A percentile compares a stretch with the other conserved stretches of the same genome.
These are phyloP conservation scores for Psettodes erumei DNA, from an alignment of 2,113 vertebrate genomes.

Conservation along the genomic window DNA sequence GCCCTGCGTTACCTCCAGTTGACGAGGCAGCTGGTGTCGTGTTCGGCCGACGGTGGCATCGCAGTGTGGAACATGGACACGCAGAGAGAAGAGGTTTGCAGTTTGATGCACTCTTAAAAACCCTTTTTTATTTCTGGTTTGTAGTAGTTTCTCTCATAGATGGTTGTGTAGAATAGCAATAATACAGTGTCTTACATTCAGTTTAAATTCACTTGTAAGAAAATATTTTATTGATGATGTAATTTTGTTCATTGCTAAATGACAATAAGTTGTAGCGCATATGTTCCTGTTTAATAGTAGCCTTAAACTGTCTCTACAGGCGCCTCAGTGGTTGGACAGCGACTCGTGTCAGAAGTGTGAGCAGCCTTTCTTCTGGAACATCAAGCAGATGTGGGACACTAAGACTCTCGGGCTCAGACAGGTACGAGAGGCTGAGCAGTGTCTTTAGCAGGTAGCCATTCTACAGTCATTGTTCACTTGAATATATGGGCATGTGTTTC, in stretches of 20 bases:
- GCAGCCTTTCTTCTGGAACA: conserved; percentile 99
- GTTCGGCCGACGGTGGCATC: conserved; percentile 94
- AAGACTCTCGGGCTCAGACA: conserved; percentile 94
- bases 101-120: neutral
- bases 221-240: neutral
- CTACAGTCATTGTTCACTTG: neutral
- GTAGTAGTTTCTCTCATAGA: no score
- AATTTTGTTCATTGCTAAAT: neutral
- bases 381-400: conserved; percentile 99
- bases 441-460: neutral
- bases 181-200: no score
- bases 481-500: conserved; percentile 17
- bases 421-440: conserved; percentile 76
- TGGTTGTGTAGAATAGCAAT: no score
- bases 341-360: conserved; percentile 98
- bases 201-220: neutral
- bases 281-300: neutral
- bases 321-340: conserved; percentile 96
- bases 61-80: conserved; percentile 99
- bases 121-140: no score
- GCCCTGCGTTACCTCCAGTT: conserved; percentile 91
- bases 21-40: conserved; percentile 92
- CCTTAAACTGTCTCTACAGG: conserved; percentile 75
- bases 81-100: conserved; percentile 90
- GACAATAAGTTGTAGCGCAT: neutral